A percentile compares a stretch with the other conserved stretches of the same genome.
Evolutionary conservation across 2,113 vertebrate genomes (phyloP).

Genomic region (Bucco capensis): DNA sequence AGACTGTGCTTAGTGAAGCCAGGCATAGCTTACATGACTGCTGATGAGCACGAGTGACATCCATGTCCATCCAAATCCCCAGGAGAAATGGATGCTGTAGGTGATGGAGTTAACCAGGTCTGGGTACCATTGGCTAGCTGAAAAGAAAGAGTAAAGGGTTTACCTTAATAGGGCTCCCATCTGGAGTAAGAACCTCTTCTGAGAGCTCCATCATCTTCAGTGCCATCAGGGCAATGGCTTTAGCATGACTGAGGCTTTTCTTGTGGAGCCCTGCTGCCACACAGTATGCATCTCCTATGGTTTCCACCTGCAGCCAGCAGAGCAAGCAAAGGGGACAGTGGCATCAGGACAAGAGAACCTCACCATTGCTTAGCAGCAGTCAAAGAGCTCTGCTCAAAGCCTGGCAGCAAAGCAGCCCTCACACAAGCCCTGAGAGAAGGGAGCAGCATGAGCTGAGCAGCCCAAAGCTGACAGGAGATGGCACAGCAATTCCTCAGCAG

Average conservation of each 20-base stretch:
- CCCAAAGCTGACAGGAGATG: conserved; percentile 12
- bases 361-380: conserved; percentile 44
- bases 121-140: rapidly evolving
- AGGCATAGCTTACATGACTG: background rate
- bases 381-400: conserved; percentile 51
- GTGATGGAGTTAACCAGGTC: background rate
- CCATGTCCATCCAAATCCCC: background rate
- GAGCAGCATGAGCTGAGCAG: conserved; percentile 50
- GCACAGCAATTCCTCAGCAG: background rate
- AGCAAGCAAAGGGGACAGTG: conserved; percentile 36
- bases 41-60: background rate
- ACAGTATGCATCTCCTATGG: conserved; percentile 97
- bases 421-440: conserved; percentile 64
- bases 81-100: too few species aligned
- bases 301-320: conserved; percentile 88
- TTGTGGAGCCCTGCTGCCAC: conserved; percentile 94
- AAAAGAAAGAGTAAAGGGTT: background rate
- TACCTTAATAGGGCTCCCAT: conserved; percentile 95
- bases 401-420: conserved; percentile 55
- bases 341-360: conserved; percentile 29
- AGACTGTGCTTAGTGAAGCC: background rate
- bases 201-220: conserved; percentile 99
- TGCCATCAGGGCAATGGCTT: conserved; percentile 95
- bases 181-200: conserved; percentile 94
- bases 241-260: conserved; percentile 93